These are phyloP conservation scores for Tenodera sinensis DNA, from an alignment of 2,888 invertebrate genomes.

Conservation along the genomic window DNA sequence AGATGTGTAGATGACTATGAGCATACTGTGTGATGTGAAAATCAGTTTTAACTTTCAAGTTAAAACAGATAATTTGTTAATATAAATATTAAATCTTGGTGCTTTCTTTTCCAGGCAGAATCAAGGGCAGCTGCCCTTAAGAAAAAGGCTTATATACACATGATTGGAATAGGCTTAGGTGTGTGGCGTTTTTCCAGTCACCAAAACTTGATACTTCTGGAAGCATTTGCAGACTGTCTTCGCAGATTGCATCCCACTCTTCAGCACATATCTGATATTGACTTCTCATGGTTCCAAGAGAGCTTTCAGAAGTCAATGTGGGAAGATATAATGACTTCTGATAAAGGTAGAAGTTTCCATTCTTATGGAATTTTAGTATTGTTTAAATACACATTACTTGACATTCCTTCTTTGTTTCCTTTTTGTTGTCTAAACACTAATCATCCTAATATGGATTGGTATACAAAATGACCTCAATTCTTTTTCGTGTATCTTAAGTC, in stretches of 20 bases:
- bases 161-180: conserved; percentile 50
- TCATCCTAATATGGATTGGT: too few relatives aligned
- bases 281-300: conserved; percentile 36
- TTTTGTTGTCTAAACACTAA: too few relatives aligned
- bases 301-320: conserved; percentile 12
- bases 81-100: too few relatives aligned
- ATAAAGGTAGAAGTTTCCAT: not conserved
- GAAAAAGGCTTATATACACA: conserved; percentile 62
- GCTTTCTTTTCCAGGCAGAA: conserved; percentile 44
- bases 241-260: conserved; percentile 33
- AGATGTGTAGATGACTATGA: too few relatives aligned
- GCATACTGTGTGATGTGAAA: too few relatives aligned
- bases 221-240: conserved; percentile 36
- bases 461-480: too few relatives aligned
- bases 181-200: conserved; percentile 36
- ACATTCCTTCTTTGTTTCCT: too few relatives aligned
- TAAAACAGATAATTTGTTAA: too few relatives aligned
- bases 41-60: too few relatives aligned
- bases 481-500: too few relatives aligned
- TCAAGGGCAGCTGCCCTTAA: conserved; percentile 48
- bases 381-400: too few relatives aligned
- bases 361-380: too few relatives aligned
- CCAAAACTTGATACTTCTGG: conserved; percentile 36
- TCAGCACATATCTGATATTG: conserved; percentile 35
- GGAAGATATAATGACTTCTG: not conserved